Evolutionary conservation across 1,140 invertebrate genomes (phyloP).

Genomic region (Oryzaephilus surinamensis): DNA sequence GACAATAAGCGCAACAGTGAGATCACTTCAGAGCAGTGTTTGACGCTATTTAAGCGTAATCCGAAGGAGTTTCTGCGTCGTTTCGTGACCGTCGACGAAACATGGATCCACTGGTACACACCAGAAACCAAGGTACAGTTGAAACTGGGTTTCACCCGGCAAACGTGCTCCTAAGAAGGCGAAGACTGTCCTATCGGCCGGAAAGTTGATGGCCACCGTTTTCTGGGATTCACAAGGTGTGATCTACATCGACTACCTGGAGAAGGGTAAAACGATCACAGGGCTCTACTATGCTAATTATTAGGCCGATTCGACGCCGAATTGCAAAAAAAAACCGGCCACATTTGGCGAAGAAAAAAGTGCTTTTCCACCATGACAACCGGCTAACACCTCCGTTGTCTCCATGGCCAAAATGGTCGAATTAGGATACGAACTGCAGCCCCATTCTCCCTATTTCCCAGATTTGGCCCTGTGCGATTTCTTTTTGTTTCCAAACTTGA

Average conservation of each 20-base stretch:
- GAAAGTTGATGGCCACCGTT: slow-evolving; percentile 25
- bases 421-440: too few species aligned
- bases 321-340: slow-evolving; percentile 20
- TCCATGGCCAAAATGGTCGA: too few species aligned
- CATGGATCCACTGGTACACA: slow-evolving; percentile 34
- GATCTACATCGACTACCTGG: slow-evolving; percentile 9
- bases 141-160: slow-evolving; percentile 16
- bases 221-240: slow-evolving; percentile 27
- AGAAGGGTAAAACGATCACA: slow-evolving; percentile 12
- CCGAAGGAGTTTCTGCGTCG: slow-evolving; percentile 17
- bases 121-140: slow-evolving; percentile 23
- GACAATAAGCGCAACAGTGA: too few species aligned
- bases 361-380: slow-evolving; percentile 10
- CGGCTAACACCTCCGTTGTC: too few species aligned
- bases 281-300: slow-evolving; percentile 17
- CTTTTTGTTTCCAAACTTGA: too few species aligned
- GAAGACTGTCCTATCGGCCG: slow-evolving; percentile 10
- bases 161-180: slow-evolving; percentile 20
- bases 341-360: slow-evolving; percentile 27
- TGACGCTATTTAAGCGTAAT: too few species aligned
- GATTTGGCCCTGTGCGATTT: too few species aligned
- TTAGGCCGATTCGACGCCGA: slow-evolving; percentile 16
- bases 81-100: slow-evolving; percentile 34
- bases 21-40: too few species aligned
- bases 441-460: too few species aligned